Evolutionary conservation across 64 coral and sea anemone species (phyloP).

Genomic region (Pocillopora damicornis): DNA sequence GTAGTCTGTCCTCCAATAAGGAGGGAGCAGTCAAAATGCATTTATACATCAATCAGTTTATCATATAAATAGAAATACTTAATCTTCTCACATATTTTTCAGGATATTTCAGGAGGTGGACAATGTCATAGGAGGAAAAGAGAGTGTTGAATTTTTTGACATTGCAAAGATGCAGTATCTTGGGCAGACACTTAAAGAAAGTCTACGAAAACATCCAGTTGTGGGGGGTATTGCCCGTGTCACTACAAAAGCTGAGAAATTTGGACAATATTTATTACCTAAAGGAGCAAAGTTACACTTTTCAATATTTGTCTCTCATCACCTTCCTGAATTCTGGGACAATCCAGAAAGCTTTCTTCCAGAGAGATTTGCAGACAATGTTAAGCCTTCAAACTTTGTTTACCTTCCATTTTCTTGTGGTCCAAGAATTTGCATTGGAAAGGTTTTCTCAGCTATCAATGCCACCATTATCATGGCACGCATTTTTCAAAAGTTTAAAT

Average conservation of each 20-base stretch:
- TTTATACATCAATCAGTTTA: too few species aligned
- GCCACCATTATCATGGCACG: constrained; percentile 36
- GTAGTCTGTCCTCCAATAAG: too few species aligned
- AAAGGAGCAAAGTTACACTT: neutral
- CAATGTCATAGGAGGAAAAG: neutral
- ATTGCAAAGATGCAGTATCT: constrained; percentile 1
- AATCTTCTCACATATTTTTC: neutral
- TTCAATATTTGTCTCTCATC: neutral
- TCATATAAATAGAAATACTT: neutral
- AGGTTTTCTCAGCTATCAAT: constrained; percentile 38
- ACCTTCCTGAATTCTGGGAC: constrained; percentile 17
- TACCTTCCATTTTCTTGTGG: constrained; percentile 29
- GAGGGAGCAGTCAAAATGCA: too few species aligned
- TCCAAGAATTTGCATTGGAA: constrained; percentile 60
- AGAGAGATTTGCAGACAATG: neutral
- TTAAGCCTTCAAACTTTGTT: constrained; percentile 10
- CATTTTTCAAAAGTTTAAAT: constrained; percentile 47
- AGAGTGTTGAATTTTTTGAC: constrained; percentile 19
- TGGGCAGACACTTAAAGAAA: constrained; percentile 5
- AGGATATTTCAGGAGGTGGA: neutral
- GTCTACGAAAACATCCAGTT: constrained; percentile 3
- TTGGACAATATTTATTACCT: constrained; percentile 7
- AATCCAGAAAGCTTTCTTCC: constrained; percentile 31
- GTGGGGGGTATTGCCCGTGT: neutral
- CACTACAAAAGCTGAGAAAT: neutral